These are phyloP conservation scores for Hydrolagus affinis DNA, from an alignment of 2,113 vertebrate genomes.

Conservation along the genomic window DNA sequence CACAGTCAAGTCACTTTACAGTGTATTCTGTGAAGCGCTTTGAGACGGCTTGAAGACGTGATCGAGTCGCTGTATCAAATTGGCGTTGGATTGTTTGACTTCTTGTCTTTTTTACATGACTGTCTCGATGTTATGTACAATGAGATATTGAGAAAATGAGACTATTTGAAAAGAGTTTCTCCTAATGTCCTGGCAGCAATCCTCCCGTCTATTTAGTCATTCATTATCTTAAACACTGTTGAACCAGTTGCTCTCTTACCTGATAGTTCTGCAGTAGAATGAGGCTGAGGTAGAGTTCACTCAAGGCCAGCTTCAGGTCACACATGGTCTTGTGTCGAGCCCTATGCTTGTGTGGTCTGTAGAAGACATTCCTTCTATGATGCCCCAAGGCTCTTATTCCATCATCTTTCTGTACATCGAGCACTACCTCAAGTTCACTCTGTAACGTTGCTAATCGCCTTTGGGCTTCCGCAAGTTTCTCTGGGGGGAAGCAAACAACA, in stretches of 20 bases:
- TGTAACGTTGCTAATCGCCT: constrained; percentile 36
- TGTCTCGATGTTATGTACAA: no score
- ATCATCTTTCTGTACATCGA: background rate
- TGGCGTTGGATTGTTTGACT: no score
- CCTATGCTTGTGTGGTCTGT: constrained; percentile 31
- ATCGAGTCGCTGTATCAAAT: no score
- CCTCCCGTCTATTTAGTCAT: no score
- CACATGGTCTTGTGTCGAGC: constrained; percentile 34
- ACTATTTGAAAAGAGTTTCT: no score
- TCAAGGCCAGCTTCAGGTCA: constrained; percentile 42
- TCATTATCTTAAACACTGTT: no score
- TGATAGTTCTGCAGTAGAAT: constrained; percentile 45
- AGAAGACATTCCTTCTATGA: constrained; percentile 15
- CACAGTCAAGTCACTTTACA: no score
- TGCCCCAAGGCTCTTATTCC: background rate
- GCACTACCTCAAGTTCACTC: constrained; percentile 33
- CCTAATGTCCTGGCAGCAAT: no score
- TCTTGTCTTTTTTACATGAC: no score
- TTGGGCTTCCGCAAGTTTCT: constrained; percentile 42
- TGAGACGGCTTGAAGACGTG: no score
- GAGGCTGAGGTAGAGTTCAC: constrained; percentile 43
- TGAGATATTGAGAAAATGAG: no score
- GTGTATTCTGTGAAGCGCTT: no score
- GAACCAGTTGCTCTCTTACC: constrained; percentile 32
- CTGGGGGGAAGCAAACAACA: constrained; percentile 32